phyloP scores from a whole-genome alignment of 1,140 invertebrate species.

The Antheraea mylitta region DNA sequence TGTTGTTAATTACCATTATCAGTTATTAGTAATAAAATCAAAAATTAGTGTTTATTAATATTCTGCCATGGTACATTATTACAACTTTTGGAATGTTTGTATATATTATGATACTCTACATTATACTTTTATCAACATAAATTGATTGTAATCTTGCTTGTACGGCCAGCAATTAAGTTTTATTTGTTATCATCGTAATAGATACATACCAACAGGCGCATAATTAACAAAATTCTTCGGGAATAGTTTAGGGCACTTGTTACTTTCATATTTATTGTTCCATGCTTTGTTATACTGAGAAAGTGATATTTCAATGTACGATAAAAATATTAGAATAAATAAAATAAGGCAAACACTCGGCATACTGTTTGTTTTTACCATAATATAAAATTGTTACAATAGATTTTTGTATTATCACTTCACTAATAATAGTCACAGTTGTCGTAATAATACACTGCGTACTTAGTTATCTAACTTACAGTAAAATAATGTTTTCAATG shows the following conservation, averaged over 20 bases:
- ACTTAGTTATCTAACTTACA: constrained; percentile 36
- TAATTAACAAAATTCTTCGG: constrained; percentile 75
- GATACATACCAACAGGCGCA: constrained; percentile 68
- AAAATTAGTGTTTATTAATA: no score
- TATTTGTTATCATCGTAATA: not conserved
- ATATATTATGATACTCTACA: no score
- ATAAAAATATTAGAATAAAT: constrained; percentile 39
- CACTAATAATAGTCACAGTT: constrained; percentile 16
- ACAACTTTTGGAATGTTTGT: no score
- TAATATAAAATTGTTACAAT: constrained; percentile 1
- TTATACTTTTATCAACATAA: no score
- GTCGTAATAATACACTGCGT: not conserved
- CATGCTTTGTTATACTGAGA: constrained; percentile 68
- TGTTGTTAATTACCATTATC: no score
- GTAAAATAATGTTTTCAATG: constrained; percentile 45
- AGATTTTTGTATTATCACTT: constrained; percentile 8
- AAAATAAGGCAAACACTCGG: constrained; percentile 27
- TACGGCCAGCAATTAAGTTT: no score
- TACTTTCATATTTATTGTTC: constrained; percentile 73
- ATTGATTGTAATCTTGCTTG: no score
- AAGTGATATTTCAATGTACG: constrained; percentile 44
- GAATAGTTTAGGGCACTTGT: constrained; percentile 72
- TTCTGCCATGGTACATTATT: no score
- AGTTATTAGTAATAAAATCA: no score
- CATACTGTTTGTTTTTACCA: constrained; percentile 25